Base-by-base conservation (phyloP, 2,113 vertebrate genomes). In the Equus quagga region DNA sequence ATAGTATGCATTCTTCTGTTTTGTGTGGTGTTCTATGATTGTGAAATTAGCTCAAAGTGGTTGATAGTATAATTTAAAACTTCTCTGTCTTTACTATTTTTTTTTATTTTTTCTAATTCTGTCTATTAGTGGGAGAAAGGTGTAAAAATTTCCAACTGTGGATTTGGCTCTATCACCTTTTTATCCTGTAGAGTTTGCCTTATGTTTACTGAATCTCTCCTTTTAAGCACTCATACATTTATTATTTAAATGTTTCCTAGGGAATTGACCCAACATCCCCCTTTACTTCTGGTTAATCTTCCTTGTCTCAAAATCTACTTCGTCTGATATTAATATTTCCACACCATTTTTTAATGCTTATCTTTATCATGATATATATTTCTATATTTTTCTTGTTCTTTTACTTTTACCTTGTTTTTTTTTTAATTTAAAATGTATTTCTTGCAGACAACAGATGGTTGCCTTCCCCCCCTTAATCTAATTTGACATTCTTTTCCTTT, bases 241-340 rank as follows among this genome's bases (percentile, higher is more conserved):
- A 75, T 73, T 31, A 62, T 91, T 90, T 97, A 67, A 87, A 86
- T 67, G 13, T 72, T 94, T 87, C n/a, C 41, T 41, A 26, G 79
- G n/a, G 21, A 91, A 72, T 58, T 70, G 36, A 93, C 12, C 12
- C 14, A 73, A 81, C 82, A 67, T 62, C 14, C 3, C 13, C 70
- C 28, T 79, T 83, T 89, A 70, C 14, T 89, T 60, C 19, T 28
- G 6, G 51, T 70, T 85, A 85, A 81, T 89, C 6, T 75, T 11
- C 18, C 6, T 91, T 81, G 4, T 7, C 23, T 70, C 17, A 76
- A 81, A 91, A 65, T 95, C 26, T 92, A 46, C 23, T 26, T 73
- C 31, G 79, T 79, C 46, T 73, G 9, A 62, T 62, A 28, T n/a
- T 81, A 64, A 28, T n/a, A 80, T 54, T 54, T 91, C 1, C 18